Base-by-base conservation (phyloP, 2,113 vertebrate genomes). In the Oncorhynchus clarkii region DNA sequence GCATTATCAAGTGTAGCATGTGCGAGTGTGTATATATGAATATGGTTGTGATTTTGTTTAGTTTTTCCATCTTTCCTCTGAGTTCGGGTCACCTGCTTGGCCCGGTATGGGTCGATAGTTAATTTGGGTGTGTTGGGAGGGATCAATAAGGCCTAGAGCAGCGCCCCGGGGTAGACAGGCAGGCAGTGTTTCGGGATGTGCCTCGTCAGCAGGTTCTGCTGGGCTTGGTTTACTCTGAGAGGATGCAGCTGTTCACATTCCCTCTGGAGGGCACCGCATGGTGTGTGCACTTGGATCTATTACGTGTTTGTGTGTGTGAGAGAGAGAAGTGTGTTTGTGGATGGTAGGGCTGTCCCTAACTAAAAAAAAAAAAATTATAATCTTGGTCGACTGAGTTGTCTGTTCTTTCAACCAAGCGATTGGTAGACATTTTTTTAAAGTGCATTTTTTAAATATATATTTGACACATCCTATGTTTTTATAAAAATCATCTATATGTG, bases 41-140 rank as follows among this genome's bases (percentile, higher is more conserved):
- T 66, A 22, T 39, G 22, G 14, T 18, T 54, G 65, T 54, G 4
- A 26, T 16, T 29, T 24, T n/a, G 71, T 22, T 31, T 70, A 4
- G 20, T 71, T 29, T 57, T 29, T 57, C 49, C 51, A 49, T 70
- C 51, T 79, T 39, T 82, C 71, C 70, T 69, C 73, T 59, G 62
- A 80, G 87, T 70, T 81, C 83, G 78, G 72, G 83, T 81, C 88
- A 88, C 86, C 86, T 88, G 86, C 49, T 59, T 54, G 86, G 57
- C 85, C 86, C 76, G 77, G 76, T 89, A 77, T 80, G n/a, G 88
- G 91, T 93, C 90, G 88, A 92, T 94, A 91, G 84, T 93, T 92
- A 88, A 94, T 93, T 92, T 92, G 88, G 79, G 80, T 78, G 84
- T 82, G 86, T 91, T 85, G 79, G 77, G 75, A 3, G 57, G 67